Conservation (phyloP, 2,797 vertebrate genomes). For the Zalophus californianus region DNA sequence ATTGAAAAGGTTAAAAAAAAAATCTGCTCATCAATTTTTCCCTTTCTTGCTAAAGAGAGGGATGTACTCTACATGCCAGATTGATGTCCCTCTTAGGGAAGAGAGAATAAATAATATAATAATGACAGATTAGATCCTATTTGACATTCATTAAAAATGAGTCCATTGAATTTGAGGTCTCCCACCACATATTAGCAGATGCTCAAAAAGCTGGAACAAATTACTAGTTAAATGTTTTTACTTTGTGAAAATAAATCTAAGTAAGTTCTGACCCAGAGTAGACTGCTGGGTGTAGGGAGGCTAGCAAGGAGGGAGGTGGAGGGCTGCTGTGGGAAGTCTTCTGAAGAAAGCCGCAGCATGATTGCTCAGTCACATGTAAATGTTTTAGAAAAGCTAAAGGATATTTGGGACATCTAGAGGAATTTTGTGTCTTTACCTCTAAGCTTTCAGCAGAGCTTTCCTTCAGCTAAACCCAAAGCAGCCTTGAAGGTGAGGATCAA, state of each 20-base stretch:
- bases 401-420: constrained; percentile 26
- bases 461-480: not conserved
- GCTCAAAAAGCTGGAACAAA: constrained; percentile 78
- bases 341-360: constrained; percentile 37
- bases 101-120: constrained; percentile 82
- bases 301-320: not conserved
- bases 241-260: constrained; percentile 73
- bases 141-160: constrained; percentile 75
- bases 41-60: constrained; percentile 76
- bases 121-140: constrained; percentile 78
- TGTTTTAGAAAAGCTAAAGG: constrained; percentile 60
- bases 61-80: constrained; percentile 82
- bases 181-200: constrained; percentile 73
- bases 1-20: constrained; percentile 66
- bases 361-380: not conserved
- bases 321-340: not conserved
- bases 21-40: constrained; percentile 79
- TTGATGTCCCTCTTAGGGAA: constrained; percentile 71
- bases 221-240: constrained; percentile 76
- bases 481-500: not conserved
- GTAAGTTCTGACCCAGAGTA: constrained; percentile 56
- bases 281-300: not conserved
- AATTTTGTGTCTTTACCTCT: constrained; percentile 8
- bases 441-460: constrained; percentile 3
- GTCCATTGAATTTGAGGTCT: constrained; percentile 74